Conservation (phyloP, 2,888 invertebrate species). For the Drosophila dives region DNA sequence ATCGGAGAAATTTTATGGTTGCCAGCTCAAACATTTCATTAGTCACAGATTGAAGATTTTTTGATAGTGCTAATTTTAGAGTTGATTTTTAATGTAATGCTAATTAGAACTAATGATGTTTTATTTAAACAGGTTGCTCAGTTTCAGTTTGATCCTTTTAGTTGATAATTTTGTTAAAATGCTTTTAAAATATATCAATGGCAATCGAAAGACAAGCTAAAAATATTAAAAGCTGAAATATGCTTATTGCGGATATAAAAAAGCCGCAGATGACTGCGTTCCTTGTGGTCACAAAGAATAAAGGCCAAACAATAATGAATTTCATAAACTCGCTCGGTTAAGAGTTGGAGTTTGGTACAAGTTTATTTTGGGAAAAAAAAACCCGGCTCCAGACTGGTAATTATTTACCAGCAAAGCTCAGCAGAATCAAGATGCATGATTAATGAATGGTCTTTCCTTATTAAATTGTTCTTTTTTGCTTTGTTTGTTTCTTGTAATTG, state of each 20-base stretch:
- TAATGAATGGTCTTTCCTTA: conserved; percentile 4
- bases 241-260: conserved; percentile 30
- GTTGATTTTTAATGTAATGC: background rate
- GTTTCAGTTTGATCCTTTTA: conserved; percentile 22
- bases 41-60: background rate
- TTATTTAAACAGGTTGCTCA: background rate
- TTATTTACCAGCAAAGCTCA: conserved; percentile 6
- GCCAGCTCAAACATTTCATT: background rate
- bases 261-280: background rate
- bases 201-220: conserved; percentile 10
- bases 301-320: conserved; percentile 1
- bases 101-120: conserved; percentile 6
- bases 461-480: conserved; percentile 3
- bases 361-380: conserved; percentile 8
- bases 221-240: conserved; percentile 15
- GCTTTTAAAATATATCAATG: background rate
- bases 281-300: background rate
- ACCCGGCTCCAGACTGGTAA: background rate
- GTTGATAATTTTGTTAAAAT: background rate
- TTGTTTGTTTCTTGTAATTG: conserved; percentile 22
- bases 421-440: conserved; percentile 1
- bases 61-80: background rate
- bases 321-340: background rate
- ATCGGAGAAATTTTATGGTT: conserved; percentile 44
- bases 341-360: background rate